These are phyloP conservation scores for Sinopyrophorus schimmeli DNA, from an alignment of 2,888 invertebrate species.

Conservation along the genomic window DNA sequence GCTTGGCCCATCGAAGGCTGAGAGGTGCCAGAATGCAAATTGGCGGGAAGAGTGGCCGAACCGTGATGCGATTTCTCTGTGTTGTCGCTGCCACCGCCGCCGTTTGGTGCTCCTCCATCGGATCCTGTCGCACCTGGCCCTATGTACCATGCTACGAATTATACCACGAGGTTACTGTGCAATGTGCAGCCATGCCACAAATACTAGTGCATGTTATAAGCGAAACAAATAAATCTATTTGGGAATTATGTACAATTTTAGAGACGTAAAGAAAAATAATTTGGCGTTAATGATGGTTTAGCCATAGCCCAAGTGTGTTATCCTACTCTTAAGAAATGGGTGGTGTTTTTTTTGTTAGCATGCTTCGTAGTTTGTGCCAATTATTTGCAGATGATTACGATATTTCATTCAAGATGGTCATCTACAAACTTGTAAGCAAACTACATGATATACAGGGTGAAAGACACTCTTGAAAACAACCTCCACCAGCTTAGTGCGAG, in stretches of 20 bases:
- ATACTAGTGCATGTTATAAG: slow-evolving; percentile 34
- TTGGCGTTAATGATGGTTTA: slow-evolving; percentile 3
- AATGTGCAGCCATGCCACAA: slow-evolving; percentile 43
- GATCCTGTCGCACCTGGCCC: slow-evolving; percentile 53
- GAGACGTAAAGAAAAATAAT: too few species aligned
- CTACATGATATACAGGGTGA: too few species aligned
- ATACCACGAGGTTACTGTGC: slow-evolving; percentile 49
- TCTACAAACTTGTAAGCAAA: too few species aligned
- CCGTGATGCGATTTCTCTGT: slow-evolving; percentile 60
- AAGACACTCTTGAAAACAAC: too few species aligned
- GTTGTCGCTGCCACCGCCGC: slow-evolving; percentile 57
- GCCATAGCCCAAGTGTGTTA: too few species aligned
- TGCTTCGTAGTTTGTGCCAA: too few species aligned
- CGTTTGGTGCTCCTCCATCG: slow-evolving; percentile 48
- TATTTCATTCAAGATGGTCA: too few species aligned
- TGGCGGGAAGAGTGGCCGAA: slow-evolving; percentile 69
- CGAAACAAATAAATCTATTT: slow-evolving; percentile 10
- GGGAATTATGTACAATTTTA: slow-evolving; percentile 16
- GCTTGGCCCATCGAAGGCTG: slow-evolving; percentile 55
- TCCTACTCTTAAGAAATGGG: too few species aligned
- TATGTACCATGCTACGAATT: slow-evolving; percentile 57
- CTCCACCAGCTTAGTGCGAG: too few species aligned
- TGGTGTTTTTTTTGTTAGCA: too few species aligned
- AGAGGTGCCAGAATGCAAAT: slow-evolving; percentile 58
- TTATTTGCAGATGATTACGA: too few species aligned